Percentiles rank a stretch among this genome's conserved stretches.
These are phyloP conservation scores for Steinernema carpocapsae DNA, from an alignment of 2,888 invertebrate genomes.

Conservation along the genomic window DNA sequence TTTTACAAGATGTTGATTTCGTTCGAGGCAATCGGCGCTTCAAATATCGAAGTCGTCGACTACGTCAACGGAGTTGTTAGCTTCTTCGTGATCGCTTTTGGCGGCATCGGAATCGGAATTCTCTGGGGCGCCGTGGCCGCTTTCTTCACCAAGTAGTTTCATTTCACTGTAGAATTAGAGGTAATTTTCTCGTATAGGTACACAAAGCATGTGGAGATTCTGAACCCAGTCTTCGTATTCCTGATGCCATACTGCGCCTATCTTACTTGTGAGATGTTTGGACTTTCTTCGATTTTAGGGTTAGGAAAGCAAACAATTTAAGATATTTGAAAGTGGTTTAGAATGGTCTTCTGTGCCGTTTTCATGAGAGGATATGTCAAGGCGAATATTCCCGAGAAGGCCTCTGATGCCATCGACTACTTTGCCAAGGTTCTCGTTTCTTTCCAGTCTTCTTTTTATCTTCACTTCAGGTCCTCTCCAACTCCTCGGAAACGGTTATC, in stretches of 20 bases:
- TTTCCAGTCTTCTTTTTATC: no score
- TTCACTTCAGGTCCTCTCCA: constrained; percentile 78
- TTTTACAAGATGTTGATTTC: constrained; percentile 66
- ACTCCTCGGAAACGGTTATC: constrained; percentile 95
- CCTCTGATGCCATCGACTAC: constrained; percentile 95
- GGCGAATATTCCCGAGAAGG: constrained; percentile 93
- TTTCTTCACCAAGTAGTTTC: constrained; percentile 64
- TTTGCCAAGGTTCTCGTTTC: constrained; percentile 96
- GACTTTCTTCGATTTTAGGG: constrained; percentile 97
- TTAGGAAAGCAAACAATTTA: constrained; percentile 69
- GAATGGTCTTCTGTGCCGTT: constrained; percentile 96
- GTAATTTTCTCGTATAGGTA: background rate
- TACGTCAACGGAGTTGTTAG: constrained; percentile 53
- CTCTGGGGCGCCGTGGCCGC: constrained; percentile 58
- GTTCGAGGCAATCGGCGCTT: constrained; percentile 62
- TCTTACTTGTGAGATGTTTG: constrained; percentile 94
- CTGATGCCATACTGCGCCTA: constrained; percentile 96
- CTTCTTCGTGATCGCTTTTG: constrained; percentile 66
- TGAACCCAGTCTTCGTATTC: constrained; percentile 96
- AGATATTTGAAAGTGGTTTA: constrained; percentile 70
- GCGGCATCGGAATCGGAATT: constrained; percentile 64
- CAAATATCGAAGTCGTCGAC: constrained; percentile 58
- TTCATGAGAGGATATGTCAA: constrained; percentile 99
- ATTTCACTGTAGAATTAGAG: background rate
- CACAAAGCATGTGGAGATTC: constrained; percentile 81